These are phyloP conservation scores for Xestia c-nigrum DNA, from an alignment of 2,888 invertebrate species.

Conservation along the genomic window DNA sequence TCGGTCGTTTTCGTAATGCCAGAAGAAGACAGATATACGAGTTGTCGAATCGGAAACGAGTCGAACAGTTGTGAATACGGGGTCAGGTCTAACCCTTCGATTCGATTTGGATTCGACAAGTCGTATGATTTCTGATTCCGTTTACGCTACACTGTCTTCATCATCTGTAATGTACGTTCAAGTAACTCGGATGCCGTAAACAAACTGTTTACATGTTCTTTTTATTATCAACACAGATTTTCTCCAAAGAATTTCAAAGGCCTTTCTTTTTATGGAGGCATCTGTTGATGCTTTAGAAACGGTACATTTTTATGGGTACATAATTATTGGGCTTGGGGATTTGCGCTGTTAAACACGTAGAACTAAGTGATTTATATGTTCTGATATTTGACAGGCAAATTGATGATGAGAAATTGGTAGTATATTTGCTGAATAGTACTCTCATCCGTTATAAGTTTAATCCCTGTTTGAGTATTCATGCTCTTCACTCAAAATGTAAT, in stretches of 20 bases:
- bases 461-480: not conserved
- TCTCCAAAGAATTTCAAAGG: conserved; percentile 41
- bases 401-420: conserved; percentile 2
- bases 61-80: too few relatives aligned
- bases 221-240: conserved; percentile 46
- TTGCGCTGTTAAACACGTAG: conserved; percentile 26
- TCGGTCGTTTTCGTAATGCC: too few relatives aligned
- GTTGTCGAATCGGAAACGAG: too few relatives aligned
- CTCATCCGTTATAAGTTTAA: not conserved
- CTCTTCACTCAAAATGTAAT: not conserved
- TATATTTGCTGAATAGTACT: not conserved
- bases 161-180: not conserved
- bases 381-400: conserved; percentile 13
- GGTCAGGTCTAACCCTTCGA: too few relatives aligned
- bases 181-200: conserved; percentile 5
- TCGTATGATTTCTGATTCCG: too few relatives aligned
- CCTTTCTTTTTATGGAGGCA: conserved; percentile 31
- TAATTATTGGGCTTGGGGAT: conserved; percentile 18
- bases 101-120: too few relatives aligned
- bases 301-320: conserved; percentile 30
- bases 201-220: conserved; percentile 38
- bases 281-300: conserved; percentile 33
- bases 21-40: too few relatives aligned
- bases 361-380: not conserved
- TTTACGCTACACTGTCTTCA: not conserved